Evolutionary conservation across 2,797 vertebrate species (phyloP).

Genomic region (Triplophysa bombifrons): DNA sequence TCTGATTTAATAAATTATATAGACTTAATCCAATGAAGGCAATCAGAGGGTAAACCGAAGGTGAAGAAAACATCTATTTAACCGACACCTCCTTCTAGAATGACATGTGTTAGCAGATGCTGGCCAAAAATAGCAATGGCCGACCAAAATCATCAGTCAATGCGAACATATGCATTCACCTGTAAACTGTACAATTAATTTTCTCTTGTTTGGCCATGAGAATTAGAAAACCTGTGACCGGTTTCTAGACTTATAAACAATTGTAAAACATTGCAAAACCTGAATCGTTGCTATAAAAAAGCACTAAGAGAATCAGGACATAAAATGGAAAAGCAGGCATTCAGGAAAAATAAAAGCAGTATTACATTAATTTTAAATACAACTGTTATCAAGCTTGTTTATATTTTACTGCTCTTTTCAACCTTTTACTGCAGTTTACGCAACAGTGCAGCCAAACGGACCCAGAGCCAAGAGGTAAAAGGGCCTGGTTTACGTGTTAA

Average conservation of each 20-base stretch:
- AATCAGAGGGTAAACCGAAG: conserved; percentile 14
- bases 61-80: conserved; percentile 28
- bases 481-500: not conserved
- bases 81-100: not conserved
- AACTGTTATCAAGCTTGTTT: conserved; percentile 69
- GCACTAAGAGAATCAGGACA: not conserved
- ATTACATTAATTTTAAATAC: conserved; percentile 76
- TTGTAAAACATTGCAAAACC: no score
- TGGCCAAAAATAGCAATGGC: not conserved
- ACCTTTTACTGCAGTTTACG: conserved; percentile 62
- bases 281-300: not conserved
- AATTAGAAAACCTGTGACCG: not conserved
- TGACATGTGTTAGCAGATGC: not conserved
- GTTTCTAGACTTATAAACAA: not conserved
- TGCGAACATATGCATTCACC: not conserved
- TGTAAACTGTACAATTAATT: conserved; percentile 31
- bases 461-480: conserved; percentile 53
- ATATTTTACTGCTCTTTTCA: conserved; percentile 64
- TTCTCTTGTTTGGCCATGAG: not conserved
- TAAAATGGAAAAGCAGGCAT: conserved; percentile 30
- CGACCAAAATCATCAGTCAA: not conserved
- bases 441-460: conserved; percentile 49
- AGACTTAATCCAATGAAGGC: conserved; percentile 35
- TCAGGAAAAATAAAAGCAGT: conserved; percentile 53
- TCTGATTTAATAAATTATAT: no score